These are phyloP conservation scores for Rhinoderma darwinii DNA, from an alignment of 2,113 vertebrate species.

Conservation along the genomic window DNA sequence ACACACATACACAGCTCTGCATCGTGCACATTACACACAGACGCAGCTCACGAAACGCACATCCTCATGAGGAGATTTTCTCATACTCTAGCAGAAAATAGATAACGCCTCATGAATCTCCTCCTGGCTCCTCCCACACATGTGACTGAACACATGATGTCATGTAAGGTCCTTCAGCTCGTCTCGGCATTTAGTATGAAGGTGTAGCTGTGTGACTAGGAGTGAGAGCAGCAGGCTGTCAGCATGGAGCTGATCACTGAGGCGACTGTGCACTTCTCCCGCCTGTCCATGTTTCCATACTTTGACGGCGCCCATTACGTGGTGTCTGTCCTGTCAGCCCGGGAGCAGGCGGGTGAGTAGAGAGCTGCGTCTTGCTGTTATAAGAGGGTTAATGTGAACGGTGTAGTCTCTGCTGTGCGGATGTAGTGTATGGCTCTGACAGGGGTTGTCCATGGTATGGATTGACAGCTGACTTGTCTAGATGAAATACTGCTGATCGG, in stretches of 20 bases:
- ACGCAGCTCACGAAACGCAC: too few relatives aligned
- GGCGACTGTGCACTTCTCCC: constrained; percentile 79
- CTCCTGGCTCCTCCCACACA: not conserved
- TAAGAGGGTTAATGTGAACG: too few relatives aligned
- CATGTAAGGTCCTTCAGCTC: not conserved
- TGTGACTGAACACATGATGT: not conserved
- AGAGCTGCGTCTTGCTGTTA: not conserved
- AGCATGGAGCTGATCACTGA: constrained; percentile 71
- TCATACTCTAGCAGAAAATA: too few relatives aligned
- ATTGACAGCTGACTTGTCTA: too few relatives aligned
- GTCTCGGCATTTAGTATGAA: not conserved
- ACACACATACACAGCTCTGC: too few relatives aligned
- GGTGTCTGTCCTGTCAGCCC: constrained; percentile 85
- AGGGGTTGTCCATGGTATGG: too few relatives aligned
- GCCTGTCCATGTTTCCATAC: constrained; percentile 88
- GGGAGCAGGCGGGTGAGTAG: constrained; percentile 86
- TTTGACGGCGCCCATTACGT: constrained; percentile 93
- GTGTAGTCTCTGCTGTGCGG: not conserved
- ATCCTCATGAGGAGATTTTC: too few relatives aligned
- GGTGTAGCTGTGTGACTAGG: not conserved
- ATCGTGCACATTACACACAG: too few relatives aligned
- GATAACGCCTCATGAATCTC: too few relatives aligned
- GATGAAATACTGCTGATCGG: too few relatives aligned
- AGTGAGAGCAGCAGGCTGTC: not conserved
- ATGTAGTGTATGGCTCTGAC: not conserved